A percentile compares a stretch with the other conserved stretches of the same genome.
Evolutionary conservation across 2,797 vertebrate species (phyloP).

Genomic region (Sebastes minor): DNA sequence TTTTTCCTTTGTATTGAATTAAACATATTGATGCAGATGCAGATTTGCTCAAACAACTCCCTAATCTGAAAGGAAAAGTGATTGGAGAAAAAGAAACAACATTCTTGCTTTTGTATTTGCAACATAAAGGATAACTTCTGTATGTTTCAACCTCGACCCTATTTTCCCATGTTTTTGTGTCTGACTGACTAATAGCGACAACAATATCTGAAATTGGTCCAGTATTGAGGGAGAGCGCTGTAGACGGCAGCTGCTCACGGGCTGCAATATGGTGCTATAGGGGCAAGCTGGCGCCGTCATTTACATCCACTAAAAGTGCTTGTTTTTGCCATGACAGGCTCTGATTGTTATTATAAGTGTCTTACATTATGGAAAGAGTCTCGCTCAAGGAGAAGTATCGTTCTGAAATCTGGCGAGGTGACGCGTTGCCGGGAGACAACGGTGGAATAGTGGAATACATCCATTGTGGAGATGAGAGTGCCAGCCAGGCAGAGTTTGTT

Average conservation of each 20-base stretch:
- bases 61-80: background rate
- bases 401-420: background rate
- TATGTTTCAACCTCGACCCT: background rate
- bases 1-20: slow-evolving; percentile 24
- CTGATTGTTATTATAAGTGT: too few relatives aligned
- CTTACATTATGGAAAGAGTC: too few relatives aligned
- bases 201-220: background rate
- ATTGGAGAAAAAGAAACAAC: background rate
- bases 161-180: background rate
- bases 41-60: slow-evolving; percentile 14
- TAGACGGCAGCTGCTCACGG: background rate
- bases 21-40: slow-evolving; percentile 7
- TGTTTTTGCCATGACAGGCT: background rate
- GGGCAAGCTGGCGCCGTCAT: background rate
- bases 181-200: background rate
- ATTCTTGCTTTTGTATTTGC: background rate
- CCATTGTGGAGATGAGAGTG: too few relatives aligned
- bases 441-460: background rate
- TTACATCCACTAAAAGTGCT: background rate
- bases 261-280: background rate
- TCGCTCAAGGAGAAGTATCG: too few relatives aligned
- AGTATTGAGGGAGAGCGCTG: background rate
- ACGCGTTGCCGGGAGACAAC: background rate
- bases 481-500: background rate
- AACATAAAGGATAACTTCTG: background rate